Conservation (phyloP, 23 tunicate genomes). For the Ascidia mentula region DNA sequence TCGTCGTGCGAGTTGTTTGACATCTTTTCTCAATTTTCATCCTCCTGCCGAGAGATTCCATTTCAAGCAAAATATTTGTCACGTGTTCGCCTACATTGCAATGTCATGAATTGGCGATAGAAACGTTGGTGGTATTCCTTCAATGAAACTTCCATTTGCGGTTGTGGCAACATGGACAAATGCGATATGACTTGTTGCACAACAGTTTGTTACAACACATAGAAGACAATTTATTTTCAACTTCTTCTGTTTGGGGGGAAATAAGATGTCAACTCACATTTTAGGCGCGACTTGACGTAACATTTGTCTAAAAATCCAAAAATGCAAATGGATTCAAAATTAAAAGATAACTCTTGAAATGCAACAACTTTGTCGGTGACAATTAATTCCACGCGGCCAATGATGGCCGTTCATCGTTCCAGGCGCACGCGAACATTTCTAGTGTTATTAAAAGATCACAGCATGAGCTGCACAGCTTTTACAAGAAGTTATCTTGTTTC, state of each 20-base stretch:
- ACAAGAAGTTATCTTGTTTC: background rate
- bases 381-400: slow-evolving; percentile 1
- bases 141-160: background rate
- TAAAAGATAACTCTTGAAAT: background rate
- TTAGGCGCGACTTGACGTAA: background rate
- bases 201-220: background rate
- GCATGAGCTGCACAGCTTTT: background rate
- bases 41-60: background rate
- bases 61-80: background rate
- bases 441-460: background rate
- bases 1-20: background rate
- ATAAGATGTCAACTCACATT: background rate
- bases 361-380: background rate
- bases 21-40: slow-evolving; percentile 4
- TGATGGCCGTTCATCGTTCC: background rate
- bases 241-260: no score
- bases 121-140: background rate
- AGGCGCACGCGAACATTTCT: background rate
- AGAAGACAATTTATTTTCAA: background rate
- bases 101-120: background rate
- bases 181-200: background rate
- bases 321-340: background rate
- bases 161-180: background rate
- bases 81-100: background rate
- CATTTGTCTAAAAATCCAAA: no score